Conservation (phyloP, 2,888 invertebrate species). For the Ichneumon xanthorius region DNA sequence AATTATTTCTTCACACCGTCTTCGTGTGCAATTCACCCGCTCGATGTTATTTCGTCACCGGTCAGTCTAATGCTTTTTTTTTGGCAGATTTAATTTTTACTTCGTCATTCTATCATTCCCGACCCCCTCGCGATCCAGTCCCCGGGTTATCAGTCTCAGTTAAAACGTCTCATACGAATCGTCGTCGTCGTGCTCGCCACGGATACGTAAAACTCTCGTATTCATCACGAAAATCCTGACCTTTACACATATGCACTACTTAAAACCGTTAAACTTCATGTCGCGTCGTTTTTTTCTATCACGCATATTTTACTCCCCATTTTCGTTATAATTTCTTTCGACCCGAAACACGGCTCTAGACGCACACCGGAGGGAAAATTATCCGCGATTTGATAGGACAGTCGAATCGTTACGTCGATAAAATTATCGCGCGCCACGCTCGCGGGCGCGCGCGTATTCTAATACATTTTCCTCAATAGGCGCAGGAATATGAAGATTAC, state of each 20-base stretch:
- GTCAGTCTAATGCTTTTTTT: conserved; percentile 46
- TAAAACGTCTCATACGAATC: conserved; percentile 26
- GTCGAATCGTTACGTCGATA: conserved; percentile 25
- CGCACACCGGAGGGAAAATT: conserved; percentile 4
- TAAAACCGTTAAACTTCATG: conserved; percentile 35
- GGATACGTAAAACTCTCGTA: conserved; percentile 15
- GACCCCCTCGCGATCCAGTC: neutral
- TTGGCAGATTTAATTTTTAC: neutral
- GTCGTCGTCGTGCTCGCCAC: neutral
- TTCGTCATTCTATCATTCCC: conserved; percentile 16
- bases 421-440: conserved; percentile 33
- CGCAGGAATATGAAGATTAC: conserved; percentile 75
- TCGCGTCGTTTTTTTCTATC: conserved; percentile 16
- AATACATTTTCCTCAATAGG: conserved; percentile 65
- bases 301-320: conserved; percentile 1
- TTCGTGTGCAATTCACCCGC: conserved; percentile 53
- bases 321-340: neutral
- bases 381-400: conserved; percentile 6
- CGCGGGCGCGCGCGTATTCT: conserved; percentile 23
- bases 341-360: neutral
- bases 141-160: conserved; percentile 39
- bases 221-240: conserved; percentile 8
- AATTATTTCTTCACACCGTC: conserved; percentile 18
- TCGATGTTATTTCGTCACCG: conserved; percentile 41
- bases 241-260: conserved; percentile 27